Evolutionary conservation across 2,888 invertebrate genomes (phyloP).

Genomic region (Lasioglossum figueresi): DNA sequence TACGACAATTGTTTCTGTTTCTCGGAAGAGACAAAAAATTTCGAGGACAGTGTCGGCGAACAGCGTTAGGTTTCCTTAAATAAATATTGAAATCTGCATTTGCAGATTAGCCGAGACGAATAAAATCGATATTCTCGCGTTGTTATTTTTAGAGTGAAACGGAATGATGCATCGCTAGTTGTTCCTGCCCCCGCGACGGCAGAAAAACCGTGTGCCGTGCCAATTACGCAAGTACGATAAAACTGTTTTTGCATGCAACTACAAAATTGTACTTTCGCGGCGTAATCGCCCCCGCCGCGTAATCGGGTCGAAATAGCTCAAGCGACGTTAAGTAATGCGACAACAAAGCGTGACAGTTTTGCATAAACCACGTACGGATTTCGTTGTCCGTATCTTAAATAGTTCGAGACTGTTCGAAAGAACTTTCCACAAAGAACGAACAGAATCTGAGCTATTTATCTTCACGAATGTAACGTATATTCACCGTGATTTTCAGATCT

Average conservation of each 20-base stretch:
- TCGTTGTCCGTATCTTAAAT: not conserved
- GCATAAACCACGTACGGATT: constrained; percentile 32
- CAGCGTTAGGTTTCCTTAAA: not conserved
- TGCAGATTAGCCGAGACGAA: not conserved
- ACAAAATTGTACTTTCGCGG: constrained; percentile 46
- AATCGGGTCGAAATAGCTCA: constrained; percentile 44
- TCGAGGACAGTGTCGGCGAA: not conserved
- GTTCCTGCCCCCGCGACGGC: constrained; percentile 7
- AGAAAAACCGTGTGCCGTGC: constrained; percentile 10
- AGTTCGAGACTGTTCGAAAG: not conserved
- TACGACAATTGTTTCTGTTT: not conserved
- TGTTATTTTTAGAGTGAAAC: not conserved
- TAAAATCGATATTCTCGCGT: constrained; percentile 5
- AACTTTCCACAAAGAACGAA: not conserved
- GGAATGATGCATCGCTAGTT: constrained; percentile 8
- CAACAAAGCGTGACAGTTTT: constrained; percentile 43
- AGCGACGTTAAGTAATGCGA: constrained; percentile 44
- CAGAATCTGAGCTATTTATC: not conserved
- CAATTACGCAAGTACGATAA: constrained; percentile 49
- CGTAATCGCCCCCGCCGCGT: constrained; percentile 35
- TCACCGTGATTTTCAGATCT: not conserved
- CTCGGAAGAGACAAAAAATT: not conserved
- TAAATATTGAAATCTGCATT: not conserved
- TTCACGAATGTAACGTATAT: not conserved
- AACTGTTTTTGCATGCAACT: constrained; percentile 32